A percentile compares a stretch with the other conserved stretches of the same genome.
These are phyloP conservation scores for Drosophila baimaii DNA, from an alignment of 1,140 invertebrate species.

Conservation along the genomic window DNA sequence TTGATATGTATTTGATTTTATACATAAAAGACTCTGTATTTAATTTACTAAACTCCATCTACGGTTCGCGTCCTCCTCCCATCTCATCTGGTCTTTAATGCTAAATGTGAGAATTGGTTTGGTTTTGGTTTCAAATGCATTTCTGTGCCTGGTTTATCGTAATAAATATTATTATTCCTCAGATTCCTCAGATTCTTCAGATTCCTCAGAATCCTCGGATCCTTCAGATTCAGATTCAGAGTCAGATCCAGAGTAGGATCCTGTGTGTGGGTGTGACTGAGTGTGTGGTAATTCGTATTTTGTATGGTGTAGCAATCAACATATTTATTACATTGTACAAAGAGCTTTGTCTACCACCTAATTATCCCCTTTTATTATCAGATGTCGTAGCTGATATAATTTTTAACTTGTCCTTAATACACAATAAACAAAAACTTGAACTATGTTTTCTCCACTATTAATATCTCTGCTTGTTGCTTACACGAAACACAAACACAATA, in stretches of 20 bases:
- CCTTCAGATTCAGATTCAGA: constrained; percentile 17
- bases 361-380: constrained; percentile 81
- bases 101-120: constrained; percentile 60
- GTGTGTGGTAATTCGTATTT: constrained; percentile 30
- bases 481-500: constrained; percentile 47
- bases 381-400: constrained; percentile 84
- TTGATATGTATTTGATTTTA: constrained; percentile 84
- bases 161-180: constrained; percentile 8
- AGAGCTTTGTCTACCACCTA: constrained; percentile 70
- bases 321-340: constrained; percentile 77
- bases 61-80: constrained; percentile 17
- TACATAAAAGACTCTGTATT: constrained; percentile 82
- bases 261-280: constrained; percentile 17
- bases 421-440: constrained; percentile 65
- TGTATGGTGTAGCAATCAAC: constrained; percentile 65
- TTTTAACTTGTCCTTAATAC: constrained; percentile 71
- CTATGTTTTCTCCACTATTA: constrained; percentile 39
- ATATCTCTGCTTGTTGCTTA: constrained; percentile 10
- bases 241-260: constrained; percentile 20
- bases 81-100: constrained; percentile 24
- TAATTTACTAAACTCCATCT: constrained; percentile 63
- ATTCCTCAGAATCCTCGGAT: too few species aligned
- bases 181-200: constrained; percentile 16
- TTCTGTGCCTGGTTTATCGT: constrained; percentile 66
- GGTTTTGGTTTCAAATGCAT: constrained; percentile 73